Evolutionary conservation across 2,888 invertebrate genomes (phyloP).

Genomic region (Melanostoma scalare): DNA sequence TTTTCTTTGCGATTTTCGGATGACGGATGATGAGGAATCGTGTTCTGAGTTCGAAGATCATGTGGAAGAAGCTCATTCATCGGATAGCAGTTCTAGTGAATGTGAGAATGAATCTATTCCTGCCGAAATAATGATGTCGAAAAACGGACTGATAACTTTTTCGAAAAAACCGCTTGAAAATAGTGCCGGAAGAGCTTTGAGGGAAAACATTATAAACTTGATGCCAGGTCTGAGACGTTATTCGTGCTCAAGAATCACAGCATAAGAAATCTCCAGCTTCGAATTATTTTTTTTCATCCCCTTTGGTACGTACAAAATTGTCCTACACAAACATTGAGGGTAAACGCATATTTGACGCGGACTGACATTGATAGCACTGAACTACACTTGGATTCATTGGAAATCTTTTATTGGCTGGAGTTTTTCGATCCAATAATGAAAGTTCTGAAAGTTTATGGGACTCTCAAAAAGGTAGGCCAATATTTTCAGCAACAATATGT

Average conservation of each 20-base stretch:
- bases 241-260: slow-evolving; percentile 15
- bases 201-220: slow-evolving; percentile 12
- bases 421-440: slow-evolving; percentile 7
- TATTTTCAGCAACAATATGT: slow-evolving; percentile 24
- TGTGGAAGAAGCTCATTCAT: slow-evolving; percentile 8
- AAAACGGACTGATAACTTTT: slow-evolving; percentile 9
- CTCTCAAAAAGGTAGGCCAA: slow-evolving; percentile 3
- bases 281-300: slow-evolving; percentile 10
- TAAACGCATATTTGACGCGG: slow-evolving; percentile 6
- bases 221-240: slow-evolving; percentile 4
- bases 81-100: background rate
- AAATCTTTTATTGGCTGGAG: slow-evolving; percentile 11
- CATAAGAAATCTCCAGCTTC: slow-evolving; percentile 26
- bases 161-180: background rate
- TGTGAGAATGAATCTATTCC: background rate
- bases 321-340: slow-evolving; percentile 14
- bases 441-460: slow-evolving; percentile 20
- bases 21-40: slow-evolving; percentile 2
- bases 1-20: background rate
- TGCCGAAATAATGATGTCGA: background rate
- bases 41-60: slow-evolving; percentile 15
- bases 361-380: slow-evolving; percentile 7
- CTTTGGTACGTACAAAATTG: slow-evolving; percentile 9
- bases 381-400: background rate
- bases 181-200: background rate